Evolutionary conservation across 2,888 invertebrate species (phyloP).

Genomic region (Calliopum simillimum): DNA sequence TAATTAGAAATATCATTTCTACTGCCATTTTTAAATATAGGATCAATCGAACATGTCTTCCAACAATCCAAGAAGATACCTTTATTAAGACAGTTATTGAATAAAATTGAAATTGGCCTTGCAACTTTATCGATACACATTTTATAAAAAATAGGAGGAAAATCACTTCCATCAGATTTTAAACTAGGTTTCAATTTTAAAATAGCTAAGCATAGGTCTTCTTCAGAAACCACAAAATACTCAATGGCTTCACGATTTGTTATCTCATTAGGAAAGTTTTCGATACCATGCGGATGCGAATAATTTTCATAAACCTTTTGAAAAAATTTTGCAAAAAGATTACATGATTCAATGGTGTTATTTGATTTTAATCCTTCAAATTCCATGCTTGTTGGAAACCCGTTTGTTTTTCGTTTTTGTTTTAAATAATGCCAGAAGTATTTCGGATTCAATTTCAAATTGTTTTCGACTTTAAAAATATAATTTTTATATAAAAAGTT

Average conservation of each 20-base stretch:
- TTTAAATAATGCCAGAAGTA: background rate
- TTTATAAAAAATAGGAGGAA: conserved; percentile 21
- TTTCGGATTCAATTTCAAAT: background rate
- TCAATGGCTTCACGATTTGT: background rate
- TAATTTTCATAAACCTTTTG: background rate
- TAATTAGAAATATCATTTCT: conserved; percentile 23
- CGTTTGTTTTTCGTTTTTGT: background rate
- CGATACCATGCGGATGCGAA: background rate
- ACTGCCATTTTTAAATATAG: conserved; percentile 16
- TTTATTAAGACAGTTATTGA: conserved; percentile 11
- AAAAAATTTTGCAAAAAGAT: no score
- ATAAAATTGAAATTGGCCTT: conserved; percentile 5
- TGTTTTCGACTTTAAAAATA: background rate
- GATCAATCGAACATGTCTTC: conserved; percentile 14
- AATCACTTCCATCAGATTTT: conserved; percentile 12
- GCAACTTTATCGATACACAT: background rate
- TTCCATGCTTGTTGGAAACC: no score
- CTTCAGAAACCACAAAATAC: background rate
- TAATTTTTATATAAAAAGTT: background rate
- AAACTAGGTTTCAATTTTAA: background rate
- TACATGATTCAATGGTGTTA: background rate
- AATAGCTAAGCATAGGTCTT: background rate
- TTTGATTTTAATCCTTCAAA: background rate
- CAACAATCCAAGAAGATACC: conserved; percentile 18
- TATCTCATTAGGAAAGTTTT: background rate